phyloP scores from a whole-genome alignment of 2,888 invertebrate genomes.

The Bombylius discolor region DNA sequence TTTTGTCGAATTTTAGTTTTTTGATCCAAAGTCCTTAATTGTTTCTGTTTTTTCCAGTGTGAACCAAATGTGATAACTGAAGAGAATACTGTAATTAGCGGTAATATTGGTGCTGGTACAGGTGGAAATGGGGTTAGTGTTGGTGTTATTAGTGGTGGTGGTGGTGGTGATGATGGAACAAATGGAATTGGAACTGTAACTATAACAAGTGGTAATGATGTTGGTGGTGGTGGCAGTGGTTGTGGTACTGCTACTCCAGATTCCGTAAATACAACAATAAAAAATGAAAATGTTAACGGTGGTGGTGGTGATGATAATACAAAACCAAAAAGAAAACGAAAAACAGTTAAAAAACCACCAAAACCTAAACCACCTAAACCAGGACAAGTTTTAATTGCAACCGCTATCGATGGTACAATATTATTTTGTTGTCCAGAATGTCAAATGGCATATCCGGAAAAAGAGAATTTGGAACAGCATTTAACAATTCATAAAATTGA shows the following conservation, averaged over 20 bases:
- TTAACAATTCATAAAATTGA: conserved; percentile 67
- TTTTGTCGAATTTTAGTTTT: not conserved
- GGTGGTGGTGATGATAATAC: conserved; percentile 14
- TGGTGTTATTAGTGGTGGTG: conserved; percentile 22
- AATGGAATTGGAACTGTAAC: not conserved
- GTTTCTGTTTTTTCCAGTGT: conserved; percentile 8
- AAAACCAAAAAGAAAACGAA: conserved; percentile 45
- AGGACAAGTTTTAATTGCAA: conserved; percentile 63
- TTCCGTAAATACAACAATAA: not conserved
- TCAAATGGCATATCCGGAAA: conserved; percentile 68
- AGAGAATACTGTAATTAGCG: not conserved
- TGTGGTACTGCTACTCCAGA: conserved; percentile 24
- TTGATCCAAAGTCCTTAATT: too few species aligned
- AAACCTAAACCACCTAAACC: conserved; percentile 68
- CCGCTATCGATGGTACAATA: conserved; percentile 59
- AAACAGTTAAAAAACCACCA: conserved; percentile 66
- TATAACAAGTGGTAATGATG: conserved; percentile 16
- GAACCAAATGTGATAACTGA: conserved; percentile 31
- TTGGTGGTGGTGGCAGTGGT: conserved; percentile 21
- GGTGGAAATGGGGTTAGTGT: not conserved
- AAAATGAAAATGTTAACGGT: not conserved
- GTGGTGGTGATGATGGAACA: conserved; percentile 20
- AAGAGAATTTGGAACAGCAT: conserved; percentile 64
- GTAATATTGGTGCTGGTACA: not conserved
- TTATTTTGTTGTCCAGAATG: conserved; percentile 71